phyloP scores from a whole-genome alignment of 2,797 vertebrate genomes.

The Molossus molossus region DNA sequence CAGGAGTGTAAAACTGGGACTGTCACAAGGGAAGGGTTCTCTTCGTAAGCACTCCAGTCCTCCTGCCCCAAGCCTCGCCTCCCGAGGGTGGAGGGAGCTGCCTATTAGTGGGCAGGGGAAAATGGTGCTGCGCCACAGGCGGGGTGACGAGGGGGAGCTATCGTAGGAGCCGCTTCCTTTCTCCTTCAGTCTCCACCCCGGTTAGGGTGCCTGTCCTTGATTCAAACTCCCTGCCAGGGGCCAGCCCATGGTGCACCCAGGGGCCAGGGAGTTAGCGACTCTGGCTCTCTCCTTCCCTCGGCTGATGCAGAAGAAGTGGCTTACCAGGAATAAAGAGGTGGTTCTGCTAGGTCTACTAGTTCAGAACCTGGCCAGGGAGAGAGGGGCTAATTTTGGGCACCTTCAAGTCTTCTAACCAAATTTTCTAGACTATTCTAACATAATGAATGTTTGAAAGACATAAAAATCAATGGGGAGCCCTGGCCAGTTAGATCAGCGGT shows the following conservation, averaged over 20 bases:
- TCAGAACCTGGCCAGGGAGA: constrained; percentile 5
- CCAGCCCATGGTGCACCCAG: no score
- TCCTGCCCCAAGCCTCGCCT: not conserved
- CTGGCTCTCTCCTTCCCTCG: not conserved
- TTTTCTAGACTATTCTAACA: not conserved
- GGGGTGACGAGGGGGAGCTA: no score
- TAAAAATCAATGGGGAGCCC: no score
- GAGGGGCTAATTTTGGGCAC: not conserved
- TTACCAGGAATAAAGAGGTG: not conserved
- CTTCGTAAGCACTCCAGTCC: not conserved
- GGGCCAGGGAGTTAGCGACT: not conserved
- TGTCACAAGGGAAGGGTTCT: not conserved
- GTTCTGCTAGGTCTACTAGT: not conserved
- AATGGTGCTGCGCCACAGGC: no score
- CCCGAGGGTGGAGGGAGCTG: not conserved
- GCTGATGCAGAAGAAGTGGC: not conserved
- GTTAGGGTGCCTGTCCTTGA: not conserved
- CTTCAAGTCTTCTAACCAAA: not conserved
- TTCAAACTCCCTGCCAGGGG: not conserved
- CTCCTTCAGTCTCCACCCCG: not conserved
- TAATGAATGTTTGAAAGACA: not conserved
- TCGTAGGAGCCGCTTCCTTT: not conserved
- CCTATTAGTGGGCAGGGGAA: not conserved
- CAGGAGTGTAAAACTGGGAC: not conserved
- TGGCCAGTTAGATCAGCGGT: no score